Conservation (phyloP, 2,797 vertebrate genomes). For the Hippopotamyrus pictus region DNA sequence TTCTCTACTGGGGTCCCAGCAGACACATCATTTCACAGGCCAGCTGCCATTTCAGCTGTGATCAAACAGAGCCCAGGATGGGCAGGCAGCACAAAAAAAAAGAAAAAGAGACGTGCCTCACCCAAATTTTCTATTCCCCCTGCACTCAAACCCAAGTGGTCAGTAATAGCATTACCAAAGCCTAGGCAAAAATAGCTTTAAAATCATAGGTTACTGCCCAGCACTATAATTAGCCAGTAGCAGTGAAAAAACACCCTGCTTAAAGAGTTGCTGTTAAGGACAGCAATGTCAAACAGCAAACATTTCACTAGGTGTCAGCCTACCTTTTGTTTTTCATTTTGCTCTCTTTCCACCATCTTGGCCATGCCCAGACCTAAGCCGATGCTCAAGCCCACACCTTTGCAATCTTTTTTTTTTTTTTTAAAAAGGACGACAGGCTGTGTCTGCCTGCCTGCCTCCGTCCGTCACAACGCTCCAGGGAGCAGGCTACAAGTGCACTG, state of each 20-base stretch:
- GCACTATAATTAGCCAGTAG: background rate
- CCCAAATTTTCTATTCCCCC: background rate
- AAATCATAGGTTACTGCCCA: conserved; percentile 4
- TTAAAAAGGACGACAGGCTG: background rate
- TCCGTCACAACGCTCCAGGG: background rate
- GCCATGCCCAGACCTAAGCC: background rate
- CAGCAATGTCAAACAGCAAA: background rate
- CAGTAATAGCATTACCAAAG: background rate
- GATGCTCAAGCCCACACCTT: background rate
- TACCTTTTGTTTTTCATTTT: conserved; percentile 21
- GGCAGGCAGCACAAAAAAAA: background rate
- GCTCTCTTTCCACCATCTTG: conserved; percentile 25
- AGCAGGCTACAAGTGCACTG: background rate
- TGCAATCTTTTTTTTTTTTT: background rate
- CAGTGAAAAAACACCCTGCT: background rate
- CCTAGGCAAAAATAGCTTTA: background rate
- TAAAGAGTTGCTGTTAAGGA: background rate
- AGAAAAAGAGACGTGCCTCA: background rate
- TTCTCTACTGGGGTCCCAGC: conserved; percentile 33
- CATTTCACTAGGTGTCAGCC: background rate
- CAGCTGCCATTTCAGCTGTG: conserved; percentile 31
- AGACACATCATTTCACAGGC: conserved; percentile 27
- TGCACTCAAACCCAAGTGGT: background rate
- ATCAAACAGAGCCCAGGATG: conserved; percentile 20
- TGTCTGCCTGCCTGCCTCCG: background rate